phyloP scores from a whole-genome alignment of 2,888 invertebrate species.

The Epirrhoe tristata region DNA sequence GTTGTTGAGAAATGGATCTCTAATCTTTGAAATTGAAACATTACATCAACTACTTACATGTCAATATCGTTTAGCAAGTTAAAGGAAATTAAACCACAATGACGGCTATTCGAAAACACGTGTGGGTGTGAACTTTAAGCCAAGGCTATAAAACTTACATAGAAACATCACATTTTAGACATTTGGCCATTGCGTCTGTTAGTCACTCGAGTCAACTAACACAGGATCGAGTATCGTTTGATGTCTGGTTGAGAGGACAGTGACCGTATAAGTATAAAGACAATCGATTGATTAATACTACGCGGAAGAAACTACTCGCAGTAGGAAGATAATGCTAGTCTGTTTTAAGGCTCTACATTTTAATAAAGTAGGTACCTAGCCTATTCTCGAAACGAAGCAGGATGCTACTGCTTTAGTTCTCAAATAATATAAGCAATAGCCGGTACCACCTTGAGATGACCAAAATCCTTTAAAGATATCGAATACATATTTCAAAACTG shows the following conservation, averaged over 20 bases:
- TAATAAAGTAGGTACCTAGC: not conserved
- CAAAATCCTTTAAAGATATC: too few relatives aligned
- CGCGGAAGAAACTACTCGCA: conserved; percentile 27
- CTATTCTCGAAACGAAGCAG: too few relatives aligned
- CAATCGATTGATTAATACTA: conserved; percentile 29
- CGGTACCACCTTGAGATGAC: too few relatives aligned
- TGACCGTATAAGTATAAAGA: conserved; percentile 23
- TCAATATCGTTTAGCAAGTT: not conserved
- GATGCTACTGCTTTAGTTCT: too few relatives aligned
- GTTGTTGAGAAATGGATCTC: too few relatives aligned
- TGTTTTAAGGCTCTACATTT: conserved; percentile 3
- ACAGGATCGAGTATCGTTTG: not conserved
- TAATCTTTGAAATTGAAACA: too few relatives aligned
- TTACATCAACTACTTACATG: too few relatives aligned
- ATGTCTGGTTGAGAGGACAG: conserved; percentile 11
- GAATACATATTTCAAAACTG: too few relatives aligned
- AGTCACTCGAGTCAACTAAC: not conserved
- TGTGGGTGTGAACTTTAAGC: not conserved
- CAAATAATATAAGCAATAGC: too few relatives aligned
- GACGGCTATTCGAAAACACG: not conserved
- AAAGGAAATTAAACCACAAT: not conserved
- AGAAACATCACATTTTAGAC: not conserved
- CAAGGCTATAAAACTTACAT: not conserved
- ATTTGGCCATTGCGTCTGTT: not conserved
- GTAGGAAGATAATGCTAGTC: conserved; percentile 5